phyloP scores from a whole-genome alignment of 2,113 vertebrate species.

The Gopherus evgoodei region DNA sequence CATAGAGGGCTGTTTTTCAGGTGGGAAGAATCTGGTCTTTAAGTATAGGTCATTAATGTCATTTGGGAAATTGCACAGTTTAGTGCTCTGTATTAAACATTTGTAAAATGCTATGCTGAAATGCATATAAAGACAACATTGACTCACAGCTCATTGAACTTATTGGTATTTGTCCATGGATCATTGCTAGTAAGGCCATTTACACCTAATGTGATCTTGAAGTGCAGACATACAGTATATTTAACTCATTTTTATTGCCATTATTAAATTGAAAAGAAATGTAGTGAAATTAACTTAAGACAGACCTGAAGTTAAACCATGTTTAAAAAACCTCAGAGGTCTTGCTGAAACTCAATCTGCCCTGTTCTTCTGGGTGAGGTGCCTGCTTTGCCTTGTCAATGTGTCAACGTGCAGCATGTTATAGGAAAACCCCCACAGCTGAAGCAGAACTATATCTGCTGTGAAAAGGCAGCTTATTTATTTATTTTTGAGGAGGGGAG shows the following conservation, averaged over 20 bases:
- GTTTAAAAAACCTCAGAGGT: background rate
- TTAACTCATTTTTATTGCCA: background rate
- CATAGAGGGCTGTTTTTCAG: background rate
- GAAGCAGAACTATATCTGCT: background rate
- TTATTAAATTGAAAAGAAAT: background rate
- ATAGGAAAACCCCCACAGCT: background rate
- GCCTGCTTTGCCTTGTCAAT: background rate
- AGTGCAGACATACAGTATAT: background rate
- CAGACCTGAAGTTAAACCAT: background rate
- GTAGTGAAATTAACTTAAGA: background rate
- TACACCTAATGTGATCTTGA: background rate
- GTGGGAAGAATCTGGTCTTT: background rate
- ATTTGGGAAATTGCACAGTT: background rate
- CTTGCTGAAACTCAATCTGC: background rate
- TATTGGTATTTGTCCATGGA: background rate
- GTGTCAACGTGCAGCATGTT: background rate
- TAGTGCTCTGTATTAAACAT: background rate
- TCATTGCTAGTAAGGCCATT: background rate
- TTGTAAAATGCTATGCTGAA: background rate
- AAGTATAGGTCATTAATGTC: background rate
- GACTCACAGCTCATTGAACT: constrained; percentile 15
- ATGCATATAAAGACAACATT: constrained; percentile 18
- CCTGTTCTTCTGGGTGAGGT: background rate
- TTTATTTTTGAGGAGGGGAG: background rate
- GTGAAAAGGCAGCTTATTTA: background rate